Conservation (phyloP, 2,113 vertebrate species). For the Tylochromis polylepis region DNA sequence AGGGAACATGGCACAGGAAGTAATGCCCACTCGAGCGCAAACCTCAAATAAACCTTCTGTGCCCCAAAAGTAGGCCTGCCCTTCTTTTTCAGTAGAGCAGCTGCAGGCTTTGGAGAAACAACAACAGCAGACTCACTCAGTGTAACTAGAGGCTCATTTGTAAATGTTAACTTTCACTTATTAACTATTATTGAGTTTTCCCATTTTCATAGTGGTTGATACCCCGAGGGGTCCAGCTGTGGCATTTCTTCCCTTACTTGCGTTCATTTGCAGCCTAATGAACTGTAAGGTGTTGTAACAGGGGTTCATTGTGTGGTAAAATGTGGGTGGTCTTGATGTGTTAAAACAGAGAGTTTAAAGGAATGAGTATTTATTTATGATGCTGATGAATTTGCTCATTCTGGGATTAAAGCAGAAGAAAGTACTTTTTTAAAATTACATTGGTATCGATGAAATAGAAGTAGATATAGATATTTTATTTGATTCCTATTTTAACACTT, state of each 20-base stretch:
- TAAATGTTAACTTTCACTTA: slow-evolving; percentile 11
- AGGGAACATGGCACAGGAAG: not conserved
- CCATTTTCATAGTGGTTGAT: not conserved
- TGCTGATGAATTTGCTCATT: not conserved
- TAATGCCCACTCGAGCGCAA: slow-evolving; percentile 19
- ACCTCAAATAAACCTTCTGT: slow-evolving; percentile 9
- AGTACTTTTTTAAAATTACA: not conserved
- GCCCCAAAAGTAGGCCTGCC: not conserved
- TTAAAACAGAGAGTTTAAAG: not conserved
- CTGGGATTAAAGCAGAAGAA: not conserved
- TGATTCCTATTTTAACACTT: not conserved
- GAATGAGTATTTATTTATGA: not conserved
- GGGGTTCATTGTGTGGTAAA: not conserved
- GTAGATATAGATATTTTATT: not conserved
- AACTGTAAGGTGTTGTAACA: not conserved
- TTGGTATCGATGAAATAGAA: not conserved
- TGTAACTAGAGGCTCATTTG: not conserved
- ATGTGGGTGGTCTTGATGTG: not conserved
- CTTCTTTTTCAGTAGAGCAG: not conserved
- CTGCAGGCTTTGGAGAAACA: slow-evolving; percentile 12
- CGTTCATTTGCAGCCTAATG: not conserved
- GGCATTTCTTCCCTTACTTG: not conserved
- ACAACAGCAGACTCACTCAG: not conserved
- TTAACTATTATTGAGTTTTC: not conserved
- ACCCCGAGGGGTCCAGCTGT: not conserved